Evolutionary conservation across 2,888 invertebrate genomes (phyloP), one percentile per base, ranked within the genome.

Genomic region (Noctua fimbriata): DNA sequence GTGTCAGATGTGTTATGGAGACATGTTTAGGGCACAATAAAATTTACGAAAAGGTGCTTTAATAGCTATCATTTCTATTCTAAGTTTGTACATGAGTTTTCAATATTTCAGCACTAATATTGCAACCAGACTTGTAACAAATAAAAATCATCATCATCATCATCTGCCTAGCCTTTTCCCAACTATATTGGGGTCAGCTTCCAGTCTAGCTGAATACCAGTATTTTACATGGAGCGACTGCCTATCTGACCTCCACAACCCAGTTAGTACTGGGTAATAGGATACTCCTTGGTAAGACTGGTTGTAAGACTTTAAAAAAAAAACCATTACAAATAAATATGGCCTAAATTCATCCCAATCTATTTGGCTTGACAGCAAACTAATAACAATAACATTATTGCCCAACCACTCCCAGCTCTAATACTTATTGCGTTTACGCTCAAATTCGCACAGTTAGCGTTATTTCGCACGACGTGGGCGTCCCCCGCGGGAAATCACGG

Each of bases 401-500:
- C 32, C 36, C 24, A 63, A n/a, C 10, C 67, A 41, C 16, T 36
- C 41, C 21, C 32, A 3, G 7, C 41, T 0, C 41, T 41, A 7
- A 71, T 41, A 55, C 32, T 41, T 67, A 86, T 69, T 73, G 16
- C 24, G 32, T 82, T 75, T 55, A 73, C 44, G 44, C 58, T 73
- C 73, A 77, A 79, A 79, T 77, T 65, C 73, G 77, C 67, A 67
- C 65, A 65, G 44, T 69, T 75, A 71, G 65, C 76, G 69, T 79
- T 83, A 79, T 86, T 78, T 74, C 72, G 73, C 85, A 87, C 83
- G 79, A 87, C 82, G 79, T 85, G 81, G 81, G 86, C 74, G 79
- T 78, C 69, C 79, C 90, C 91, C 91, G 78, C 85, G 89, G 94
- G 93, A 93, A 93, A 93, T 93, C 92, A 92, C 85, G 80, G 78